A percentile compares a stretch with the other conserved stretches of the same genome.
Evolutionary conservation across 2,113 vertebrate genomes (phyloP).

Genomic region (Tamias sibiricus): DNA sequence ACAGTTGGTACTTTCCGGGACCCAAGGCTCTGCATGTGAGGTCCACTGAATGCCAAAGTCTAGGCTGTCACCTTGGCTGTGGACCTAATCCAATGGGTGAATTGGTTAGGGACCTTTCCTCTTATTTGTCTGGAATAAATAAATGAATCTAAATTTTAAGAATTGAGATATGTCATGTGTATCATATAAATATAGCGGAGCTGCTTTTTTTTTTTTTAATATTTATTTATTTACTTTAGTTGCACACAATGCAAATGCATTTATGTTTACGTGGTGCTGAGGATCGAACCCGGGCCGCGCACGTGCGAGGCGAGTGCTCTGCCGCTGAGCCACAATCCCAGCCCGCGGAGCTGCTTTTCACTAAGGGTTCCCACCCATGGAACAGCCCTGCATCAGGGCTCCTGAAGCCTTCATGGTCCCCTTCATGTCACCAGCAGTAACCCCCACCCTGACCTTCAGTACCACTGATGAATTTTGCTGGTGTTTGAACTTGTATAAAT

Average conservation of each 20-base stretch:
- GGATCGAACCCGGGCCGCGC: too few relatives aligned
- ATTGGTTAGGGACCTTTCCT: background rate
- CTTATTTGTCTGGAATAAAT: background rate
- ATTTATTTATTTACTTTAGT: too few relatives aligned
- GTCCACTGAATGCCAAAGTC: background rate
- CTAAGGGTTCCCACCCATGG: fast-evolving
- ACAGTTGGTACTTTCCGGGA: background rate
- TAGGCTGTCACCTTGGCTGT: background rate
- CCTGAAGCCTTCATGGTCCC: background rate
- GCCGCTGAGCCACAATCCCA: too few relatives aligned
- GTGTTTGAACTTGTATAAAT: background rate
- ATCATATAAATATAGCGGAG: fast-evolving
- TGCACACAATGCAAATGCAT: too few relatives aligned
- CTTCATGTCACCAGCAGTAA: background rate
- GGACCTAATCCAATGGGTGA: background rate
- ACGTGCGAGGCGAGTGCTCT: too few relatives aligned
- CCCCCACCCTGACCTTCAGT: background rate
- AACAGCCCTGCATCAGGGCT: background rate
- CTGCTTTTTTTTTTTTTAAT: too few relatives aligned
- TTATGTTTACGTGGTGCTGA: too few relatives aligned
- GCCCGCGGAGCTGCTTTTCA: too few relatives aligned
- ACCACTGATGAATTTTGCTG: background rate
- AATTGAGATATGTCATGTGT: background rate
- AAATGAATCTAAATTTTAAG: background rate
- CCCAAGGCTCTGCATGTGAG: background rate